Evolutionary conservation across 2,797 vertebrate genomes (phyloP).

Genomic region (Neosilurus mollespiculum): DNA sequence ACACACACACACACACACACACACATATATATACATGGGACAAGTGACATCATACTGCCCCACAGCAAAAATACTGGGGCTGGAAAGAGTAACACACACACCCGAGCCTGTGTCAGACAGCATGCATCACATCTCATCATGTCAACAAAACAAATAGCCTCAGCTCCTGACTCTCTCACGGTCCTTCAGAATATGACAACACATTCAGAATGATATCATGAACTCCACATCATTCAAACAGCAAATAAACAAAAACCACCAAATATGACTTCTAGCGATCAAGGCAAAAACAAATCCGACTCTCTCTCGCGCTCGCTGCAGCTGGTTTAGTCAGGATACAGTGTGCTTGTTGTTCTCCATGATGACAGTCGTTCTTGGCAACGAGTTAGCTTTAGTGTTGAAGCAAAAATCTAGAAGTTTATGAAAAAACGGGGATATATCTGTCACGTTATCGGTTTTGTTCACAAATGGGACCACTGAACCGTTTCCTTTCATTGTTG

Average conservation of each 20-base stretch:
- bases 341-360: background rate
- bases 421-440: background rate
- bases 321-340: background rate
- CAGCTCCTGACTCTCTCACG: background rate
- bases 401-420: background rate
- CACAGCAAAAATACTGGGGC: conserved; percentile 7
- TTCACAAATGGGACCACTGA: background rate
- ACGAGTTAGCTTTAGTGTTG: background rate
- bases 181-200: background rate
- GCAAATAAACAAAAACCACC: background rate
- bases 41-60: conserved; percentile 22
- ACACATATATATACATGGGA: too few relatives aligned
- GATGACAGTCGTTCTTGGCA: background rate
- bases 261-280: background rate
- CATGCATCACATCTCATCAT: background rate
- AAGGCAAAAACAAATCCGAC: background rate
- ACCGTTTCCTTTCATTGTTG: background rate
- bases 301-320: background rate
- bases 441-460: background rate
- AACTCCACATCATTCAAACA: background rate
- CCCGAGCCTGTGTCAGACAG: background rate
- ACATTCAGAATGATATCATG: background rate
- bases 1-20: too few relatives aligned
- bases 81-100: conserved; percentile 23
- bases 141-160: conserved; percentile 1